phyloP scores from a whole-genome alignment of 2,113 vertebrate species.

The Hyperopisus bebe region DNA sequence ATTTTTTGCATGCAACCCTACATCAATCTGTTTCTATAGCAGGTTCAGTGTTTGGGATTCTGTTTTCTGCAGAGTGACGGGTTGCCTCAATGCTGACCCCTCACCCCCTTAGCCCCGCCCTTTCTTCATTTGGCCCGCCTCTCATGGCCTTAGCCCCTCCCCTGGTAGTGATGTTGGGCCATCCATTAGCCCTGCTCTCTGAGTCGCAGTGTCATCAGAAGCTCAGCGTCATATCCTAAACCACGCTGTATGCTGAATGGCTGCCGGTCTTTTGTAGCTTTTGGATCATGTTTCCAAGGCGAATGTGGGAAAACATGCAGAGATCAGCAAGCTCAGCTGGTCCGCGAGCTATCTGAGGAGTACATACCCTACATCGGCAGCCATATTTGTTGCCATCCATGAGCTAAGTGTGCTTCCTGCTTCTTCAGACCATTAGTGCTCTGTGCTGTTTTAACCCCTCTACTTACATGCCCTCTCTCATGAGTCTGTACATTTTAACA shows the following conservation, averaged over 20 bases:
- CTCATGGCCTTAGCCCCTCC: background rate
- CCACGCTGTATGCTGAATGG: background rate
- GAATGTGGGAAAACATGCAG: background rate
- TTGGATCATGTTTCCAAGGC: background rate
- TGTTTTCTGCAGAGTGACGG: background rate
- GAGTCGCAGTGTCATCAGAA: background rate
- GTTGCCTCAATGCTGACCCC: background rate
- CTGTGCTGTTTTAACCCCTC: background rate
- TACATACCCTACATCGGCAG: background rate
- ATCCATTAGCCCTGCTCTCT: background rate
- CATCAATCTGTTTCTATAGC: background rate
- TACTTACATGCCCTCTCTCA: background rate
- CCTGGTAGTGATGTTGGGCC: background rate
- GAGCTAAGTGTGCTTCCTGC: background rate
- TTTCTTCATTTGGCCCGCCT: background rate
- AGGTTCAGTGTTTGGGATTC: background rate
- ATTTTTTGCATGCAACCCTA: background rate
- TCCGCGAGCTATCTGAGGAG: background rate
- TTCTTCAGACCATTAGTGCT: background rate
- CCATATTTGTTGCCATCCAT: background rate
- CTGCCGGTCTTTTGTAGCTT: background rate
- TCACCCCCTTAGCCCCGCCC: background rate
- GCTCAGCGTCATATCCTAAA: background rate
- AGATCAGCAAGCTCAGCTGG: background rate
- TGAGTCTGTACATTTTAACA: slow-evolving; percentile 12